A percentile compares a stretch with the other conserved stretches of the same genome.
phyloP scores from a whole-genome alignment of 2,888 invertebrate species.

The Machimus atricapillus region DNA sequence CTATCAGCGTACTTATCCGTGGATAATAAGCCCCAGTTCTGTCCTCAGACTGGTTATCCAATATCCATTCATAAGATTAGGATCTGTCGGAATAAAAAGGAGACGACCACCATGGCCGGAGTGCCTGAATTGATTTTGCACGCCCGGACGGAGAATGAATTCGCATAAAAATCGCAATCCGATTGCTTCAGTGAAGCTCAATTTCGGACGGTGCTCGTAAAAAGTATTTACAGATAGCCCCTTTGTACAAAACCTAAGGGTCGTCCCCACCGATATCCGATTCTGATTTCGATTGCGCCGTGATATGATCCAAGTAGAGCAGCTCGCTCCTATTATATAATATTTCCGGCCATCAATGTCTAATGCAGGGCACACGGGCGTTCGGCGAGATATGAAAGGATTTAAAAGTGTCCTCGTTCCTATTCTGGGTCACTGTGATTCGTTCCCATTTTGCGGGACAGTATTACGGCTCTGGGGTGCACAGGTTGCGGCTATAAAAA shows the following conservation, averaged over 20 bases:
- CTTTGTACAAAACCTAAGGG: not conserved
- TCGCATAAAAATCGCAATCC: slow-evolving; percentile 23
- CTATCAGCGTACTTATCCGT: not conserved
- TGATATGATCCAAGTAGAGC: not conserved
- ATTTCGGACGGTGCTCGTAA: not conserved
- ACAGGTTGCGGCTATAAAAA: not conserved
- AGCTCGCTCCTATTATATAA: not conserved
- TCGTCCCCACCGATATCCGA: not conserved
- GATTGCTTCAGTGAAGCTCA: not conserved
- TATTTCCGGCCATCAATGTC: not conserved
- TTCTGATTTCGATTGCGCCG: not conserved
- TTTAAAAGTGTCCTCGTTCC: not conserved
- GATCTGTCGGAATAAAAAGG: slow-evolving; percentile 10
- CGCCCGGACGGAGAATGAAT: not conserved
- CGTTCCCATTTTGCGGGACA: not conserved
- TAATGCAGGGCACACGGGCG: not conserved
- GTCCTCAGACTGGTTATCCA: slow-evolving; percentile 5
- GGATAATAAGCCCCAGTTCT: not conserved
- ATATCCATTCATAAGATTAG: slow-evolving; percentile 27
- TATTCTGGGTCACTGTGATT: not conserved
- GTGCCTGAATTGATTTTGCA: slow-evolving; percentile 12
- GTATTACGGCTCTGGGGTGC: not conserved
- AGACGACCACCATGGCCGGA: not conserved
- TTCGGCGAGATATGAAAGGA: not conserved
- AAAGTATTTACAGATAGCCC: slow-evolving; percentile 9